These are phyloP conservation scores for Microtus montanus DNA, from an alignment of 2,113 vertebrate genomes.

Conservation along the genomic window DNA sequence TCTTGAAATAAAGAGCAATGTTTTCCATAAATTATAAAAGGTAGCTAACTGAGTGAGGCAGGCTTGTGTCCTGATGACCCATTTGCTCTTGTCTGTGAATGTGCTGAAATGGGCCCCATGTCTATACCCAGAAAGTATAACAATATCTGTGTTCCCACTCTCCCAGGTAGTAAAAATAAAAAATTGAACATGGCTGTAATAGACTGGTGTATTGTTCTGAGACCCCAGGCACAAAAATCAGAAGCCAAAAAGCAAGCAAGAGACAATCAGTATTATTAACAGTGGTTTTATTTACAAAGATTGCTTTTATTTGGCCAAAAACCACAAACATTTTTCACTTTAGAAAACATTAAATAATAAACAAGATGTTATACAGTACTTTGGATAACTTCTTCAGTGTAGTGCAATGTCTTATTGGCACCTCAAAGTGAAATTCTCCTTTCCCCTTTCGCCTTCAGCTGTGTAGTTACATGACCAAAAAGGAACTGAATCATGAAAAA, in stretches of 20 bases:
- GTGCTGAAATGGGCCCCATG: not conserved
- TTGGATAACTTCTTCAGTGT: constrained; percentile 67
- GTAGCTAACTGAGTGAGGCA: not conserved
- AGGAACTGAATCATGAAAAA: constrained; percentile 44
- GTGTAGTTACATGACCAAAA: constrained; percentile 44
- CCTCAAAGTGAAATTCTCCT: constrained; percentile 57
- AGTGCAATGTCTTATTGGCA: constrained; percentile 72
- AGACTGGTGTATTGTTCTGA: not conserved
- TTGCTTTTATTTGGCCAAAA: constrained; percentile 63
- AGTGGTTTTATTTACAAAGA: constrained; percentile 65
- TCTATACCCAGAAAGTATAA: not conserved
- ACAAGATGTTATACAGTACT: constrained; percentile 68
- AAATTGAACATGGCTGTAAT: not conserved
- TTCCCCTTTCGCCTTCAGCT: constrained; percentile 52
- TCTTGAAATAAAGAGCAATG: not conserved
- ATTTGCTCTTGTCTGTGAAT: not conserved
- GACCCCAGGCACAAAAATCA: not conserved
- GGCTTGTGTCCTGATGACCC: not conserved
- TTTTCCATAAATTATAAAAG: not conserved
- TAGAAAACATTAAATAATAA: constrained; percentile 75
- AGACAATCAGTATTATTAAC: not conserved
- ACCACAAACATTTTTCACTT: constrained; percentile 57
- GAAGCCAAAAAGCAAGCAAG: not conserved
- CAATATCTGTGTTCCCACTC: not conserved
- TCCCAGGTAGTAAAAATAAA: not conserved